A percentile compares a stretch with the other conserved stretches of the same genome.
These are phyloP conservation scores for Cyclargus thomasi DNA, from an alignment of 1,140 invertebrate species.

Conservation along the genomic window DNA sequence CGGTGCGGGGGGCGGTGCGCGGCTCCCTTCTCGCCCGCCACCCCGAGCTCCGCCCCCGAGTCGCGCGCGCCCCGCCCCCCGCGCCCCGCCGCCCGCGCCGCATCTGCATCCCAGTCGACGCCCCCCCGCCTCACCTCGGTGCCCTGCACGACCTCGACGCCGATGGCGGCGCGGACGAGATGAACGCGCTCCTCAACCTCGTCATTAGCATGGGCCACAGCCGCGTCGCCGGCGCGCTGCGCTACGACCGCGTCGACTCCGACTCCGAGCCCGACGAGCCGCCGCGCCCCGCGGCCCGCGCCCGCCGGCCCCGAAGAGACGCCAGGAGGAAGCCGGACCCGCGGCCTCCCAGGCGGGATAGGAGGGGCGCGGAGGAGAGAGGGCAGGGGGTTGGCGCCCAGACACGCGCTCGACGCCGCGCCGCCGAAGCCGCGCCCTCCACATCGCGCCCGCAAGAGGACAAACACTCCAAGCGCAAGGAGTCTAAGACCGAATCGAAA, in stretches of 20 bases:
- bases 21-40: constrained; percentile 36
- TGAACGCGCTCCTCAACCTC: constrained; percentile 69
- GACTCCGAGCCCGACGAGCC: constrained; percentile 33
- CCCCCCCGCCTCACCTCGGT: constrained; percentile 57
- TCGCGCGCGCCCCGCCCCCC: constrained; percentile 34
- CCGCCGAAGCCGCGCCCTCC: background rate
- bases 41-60: constrained; percentile 42
- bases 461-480: background rate
- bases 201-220: constrained; percentile 67
- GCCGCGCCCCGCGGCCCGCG: constrained; percentile 45
- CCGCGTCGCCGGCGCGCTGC: constrained; percentile 54
- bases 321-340: background rate
- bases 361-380: background rate
- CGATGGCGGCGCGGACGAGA: constrained; percentile 61
- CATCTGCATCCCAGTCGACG: constrained; percentile 59
- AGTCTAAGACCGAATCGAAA: background rate
- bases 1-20: constrained; percentile 39
- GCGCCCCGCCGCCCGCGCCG: constrained; percentile 33
- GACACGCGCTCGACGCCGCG: background rate
- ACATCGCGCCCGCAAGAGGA: background rate
- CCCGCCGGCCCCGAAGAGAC: constrained; percentile 17
- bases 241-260: constrained; percentile 42
- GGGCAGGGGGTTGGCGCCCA: background rate
- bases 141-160: constrained; percentile 61
- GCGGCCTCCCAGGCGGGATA: background rate